phyloP scores from a whole-genome alignment of 2,113 vertebrate genomes.

The Serinus canaria region DNA sequence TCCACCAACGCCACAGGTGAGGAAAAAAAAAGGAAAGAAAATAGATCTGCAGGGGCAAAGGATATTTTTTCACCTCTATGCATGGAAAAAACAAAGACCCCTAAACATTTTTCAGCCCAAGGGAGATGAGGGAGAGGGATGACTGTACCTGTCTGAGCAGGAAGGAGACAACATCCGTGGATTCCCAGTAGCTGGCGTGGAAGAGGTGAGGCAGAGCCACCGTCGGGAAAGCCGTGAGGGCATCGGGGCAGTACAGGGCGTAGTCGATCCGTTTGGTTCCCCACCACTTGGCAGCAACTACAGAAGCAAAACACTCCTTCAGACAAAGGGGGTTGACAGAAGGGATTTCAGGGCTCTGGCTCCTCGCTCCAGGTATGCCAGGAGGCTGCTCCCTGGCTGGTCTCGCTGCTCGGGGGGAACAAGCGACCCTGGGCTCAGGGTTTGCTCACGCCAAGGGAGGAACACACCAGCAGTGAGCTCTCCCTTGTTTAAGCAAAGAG shows the following conservation, averaged over 20 bases:
- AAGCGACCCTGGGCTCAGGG: not conserved
- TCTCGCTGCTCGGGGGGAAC: not conserved
- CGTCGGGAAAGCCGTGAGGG: conserved; percentile 91
- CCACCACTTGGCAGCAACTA: conserved; percentile 95
- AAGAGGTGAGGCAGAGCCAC: conserved; percentile 96
- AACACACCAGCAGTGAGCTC: not conserved
- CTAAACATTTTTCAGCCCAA: not conserved
- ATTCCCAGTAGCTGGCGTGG: conserved; percentile 98
- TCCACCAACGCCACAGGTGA: not conserved
- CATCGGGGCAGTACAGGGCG: conserved; percentile 93
- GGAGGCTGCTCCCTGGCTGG: not conserved
- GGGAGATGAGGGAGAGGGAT: not conserved
- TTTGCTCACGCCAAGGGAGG: not conserved
- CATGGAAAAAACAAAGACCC: not conserved
- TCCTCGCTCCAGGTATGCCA: not conserved
- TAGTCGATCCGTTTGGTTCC: conserved; percentile 95
- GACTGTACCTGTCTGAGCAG: conserved; percentile 88
- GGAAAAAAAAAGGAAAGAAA: not conserved
- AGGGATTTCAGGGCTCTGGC: not conserved
- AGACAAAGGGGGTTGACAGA: not conserved
- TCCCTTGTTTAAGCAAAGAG: not conserved
- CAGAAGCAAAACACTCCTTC: not conserved
- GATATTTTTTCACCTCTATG: not conserved
- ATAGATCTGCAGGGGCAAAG: not conserved
- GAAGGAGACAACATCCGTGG: conserved; percentile 93